These are phyloP conservation scores for Malurus melanocephalus DNA, from an alignment of 2,113 vertebrate genomes.

Conservation along the genomic window DNA sequence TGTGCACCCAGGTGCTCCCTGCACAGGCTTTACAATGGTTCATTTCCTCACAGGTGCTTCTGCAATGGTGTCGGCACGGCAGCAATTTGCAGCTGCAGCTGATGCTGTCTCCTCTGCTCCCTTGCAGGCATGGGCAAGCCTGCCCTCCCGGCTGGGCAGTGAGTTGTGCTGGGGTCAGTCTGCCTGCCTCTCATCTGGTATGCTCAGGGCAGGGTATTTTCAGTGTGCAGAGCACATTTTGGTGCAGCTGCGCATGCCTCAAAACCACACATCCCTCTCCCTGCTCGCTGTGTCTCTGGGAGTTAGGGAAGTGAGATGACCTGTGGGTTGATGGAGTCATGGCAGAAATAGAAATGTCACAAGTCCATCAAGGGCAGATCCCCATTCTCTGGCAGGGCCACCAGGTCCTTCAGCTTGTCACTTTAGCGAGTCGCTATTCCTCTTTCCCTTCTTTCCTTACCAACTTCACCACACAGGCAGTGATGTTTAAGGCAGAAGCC, in stretches of 20 bases:
- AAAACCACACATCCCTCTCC: fast-evolving
- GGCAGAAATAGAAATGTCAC: background rate
- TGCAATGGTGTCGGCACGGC: background rate
- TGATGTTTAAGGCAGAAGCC: background rate
- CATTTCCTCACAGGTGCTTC: background rate
- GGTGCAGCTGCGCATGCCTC: background rate
- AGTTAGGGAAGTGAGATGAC: background rate
- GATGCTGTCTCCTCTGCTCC: background rate
- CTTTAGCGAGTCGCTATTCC: background rate
- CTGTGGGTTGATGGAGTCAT: background rate
- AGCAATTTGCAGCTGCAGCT: background rate
- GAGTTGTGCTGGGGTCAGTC: background rate
- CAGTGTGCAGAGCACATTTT: fast-evolving
- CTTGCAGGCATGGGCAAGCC: background rate
- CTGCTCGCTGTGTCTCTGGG: background rate
- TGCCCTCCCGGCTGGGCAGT: background rate
- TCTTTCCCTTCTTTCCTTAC: background rate
- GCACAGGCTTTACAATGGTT: background rate
- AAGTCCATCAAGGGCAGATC: background rate
- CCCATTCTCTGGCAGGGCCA: background rate
- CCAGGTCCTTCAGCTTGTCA: background rate
- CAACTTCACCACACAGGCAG: background rate
- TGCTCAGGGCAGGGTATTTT: background rate
- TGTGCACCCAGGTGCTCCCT: background rate
- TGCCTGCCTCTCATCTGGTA: background rate